These are phyloP conservation scores for Pseudorasbora parva DNA, from an alignment of 2,113 vertebrate species.

Conservation along the genomic window DNA sequence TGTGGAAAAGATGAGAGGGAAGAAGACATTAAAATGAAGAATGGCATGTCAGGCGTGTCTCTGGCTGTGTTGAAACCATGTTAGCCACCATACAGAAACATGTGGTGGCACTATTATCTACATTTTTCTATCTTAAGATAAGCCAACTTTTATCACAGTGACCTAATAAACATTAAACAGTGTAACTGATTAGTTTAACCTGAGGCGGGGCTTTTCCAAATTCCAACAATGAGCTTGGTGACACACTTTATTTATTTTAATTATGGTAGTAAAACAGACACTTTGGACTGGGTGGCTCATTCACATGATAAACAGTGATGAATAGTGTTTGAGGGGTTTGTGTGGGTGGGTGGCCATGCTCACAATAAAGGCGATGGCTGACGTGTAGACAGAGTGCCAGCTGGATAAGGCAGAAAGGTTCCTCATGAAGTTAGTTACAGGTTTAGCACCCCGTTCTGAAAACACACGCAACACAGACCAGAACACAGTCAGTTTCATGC, in stretches of 20 bases:
- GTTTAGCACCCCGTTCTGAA: constrained; percentile 93
- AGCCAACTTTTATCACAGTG: background rate
- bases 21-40: constrained; percentile 5
- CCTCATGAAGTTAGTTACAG: constrained; percentile 93
- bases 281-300: background rate
- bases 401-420: constrained; percentile 96
- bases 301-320: background rate
- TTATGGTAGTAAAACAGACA: background rate
- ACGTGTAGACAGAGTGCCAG: constrained; percentile 97
- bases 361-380: constrained; percentile 95
- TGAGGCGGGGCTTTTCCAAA: background rate
- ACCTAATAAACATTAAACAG: background rate
- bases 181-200: background rate
- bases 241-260: background rate
- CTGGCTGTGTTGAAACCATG: background rate
- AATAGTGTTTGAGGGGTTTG: constrained; percentile 3
- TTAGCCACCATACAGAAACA: background rate
- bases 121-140: background rate
- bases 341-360: constrained; percentile 59
- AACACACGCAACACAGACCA: constrained; percentile 41
- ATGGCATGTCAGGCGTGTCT: background rate
- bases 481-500: constrained; percentile 17
- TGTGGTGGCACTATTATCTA: background rate
- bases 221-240: background rate
- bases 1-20: constrained; percentile 59